phyloP scores from a whole-genome alignment of 2,797 vertebrate genomes.

The Microcaecilia unicolor region DNA sequence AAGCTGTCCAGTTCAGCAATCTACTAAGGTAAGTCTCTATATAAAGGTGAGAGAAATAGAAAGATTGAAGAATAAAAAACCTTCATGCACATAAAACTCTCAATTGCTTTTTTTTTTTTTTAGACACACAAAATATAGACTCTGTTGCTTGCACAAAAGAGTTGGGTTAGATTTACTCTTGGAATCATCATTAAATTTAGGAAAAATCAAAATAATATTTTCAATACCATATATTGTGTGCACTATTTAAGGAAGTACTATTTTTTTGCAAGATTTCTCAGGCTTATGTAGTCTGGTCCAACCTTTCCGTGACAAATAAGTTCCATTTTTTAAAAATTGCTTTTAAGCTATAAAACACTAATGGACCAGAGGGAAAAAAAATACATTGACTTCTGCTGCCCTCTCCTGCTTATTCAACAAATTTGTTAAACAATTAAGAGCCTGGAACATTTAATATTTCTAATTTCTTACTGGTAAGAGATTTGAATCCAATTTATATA shows the following conservation, averaged over 20 bases:
- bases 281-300: no score
- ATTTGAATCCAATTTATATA: no score
- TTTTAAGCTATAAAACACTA: conserved; percentile 36
- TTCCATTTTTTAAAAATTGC: no score
- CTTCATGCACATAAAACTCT: conserved; percentile 44
- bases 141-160: conserved; percentile 39
- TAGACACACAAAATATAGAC: conserved; percentile 49
- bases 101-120: conserved; percentile 58
- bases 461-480: conserved; percentile 31
- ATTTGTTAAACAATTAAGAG: conserved; percentile 44
- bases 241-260: conserved; percentile 14
- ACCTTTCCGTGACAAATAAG: no score
- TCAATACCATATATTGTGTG: conserved; percentile 35
- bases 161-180: conserved; percentile 40
- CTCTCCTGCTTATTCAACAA: conserved; percentile 58
- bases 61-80: conserved; percentile 19
- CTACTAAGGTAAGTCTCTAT: not conserved
- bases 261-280: conserved; percentile 22
- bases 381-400: conserved; percentile 57
- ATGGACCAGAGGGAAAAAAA: conserved; percentile 14
- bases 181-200: conserved; percentile 52
- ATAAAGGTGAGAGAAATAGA: conserved; percentile 1
- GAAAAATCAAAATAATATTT: conserved; percentile 42
- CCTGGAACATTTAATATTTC: conserved; percentile 34
- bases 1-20: no score